Conservation (phyloP, 2,888 invertebrate species). For the Acleris cristana region DNA sequence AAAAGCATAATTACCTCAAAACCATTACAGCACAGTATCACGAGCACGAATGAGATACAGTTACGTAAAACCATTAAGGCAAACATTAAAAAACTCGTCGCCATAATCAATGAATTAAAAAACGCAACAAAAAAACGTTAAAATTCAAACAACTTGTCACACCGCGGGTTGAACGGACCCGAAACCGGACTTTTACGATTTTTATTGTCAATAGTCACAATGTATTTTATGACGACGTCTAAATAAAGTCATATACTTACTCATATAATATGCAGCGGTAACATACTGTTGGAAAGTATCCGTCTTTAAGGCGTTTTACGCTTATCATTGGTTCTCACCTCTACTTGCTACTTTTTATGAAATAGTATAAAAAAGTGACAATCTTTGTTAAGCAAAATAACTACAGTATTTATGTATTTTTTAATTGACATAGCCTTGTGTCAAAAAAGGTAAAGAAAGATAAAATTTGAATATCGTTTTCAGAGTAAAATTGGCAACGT, state of each 20-base stretch:
- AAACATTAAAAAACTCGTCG: constrained; percentile 22
- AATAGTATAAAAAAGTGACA: too few species aligned
- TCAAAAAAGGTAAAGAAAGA: too few species aligned
- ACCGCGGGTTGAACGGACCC: constrained; percentile 30
- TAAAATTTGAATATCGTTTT: too few species aligned
- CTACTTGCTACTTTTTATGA: constrained; percentile 1
- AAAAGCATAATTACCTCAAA: constrained; percentile 5
- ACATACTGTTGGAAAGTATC: constrained; percentile 5
- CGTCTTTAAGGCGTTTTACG: background rate
- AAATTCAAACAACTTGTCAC: constrained; percentile 28
- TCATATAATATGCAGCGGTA: constrained; percentile 5
- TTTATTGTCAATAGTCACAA: constrained; percentile 38
- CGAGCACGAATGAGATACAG: constrained; percentile 19
- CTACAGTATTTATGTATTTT: too few species aligned
- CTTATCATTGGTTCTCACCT: constrained; percentile 16
- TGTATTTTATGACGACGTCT: constrained; percentile 37
- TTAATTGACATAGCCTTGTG: too few species aligned
- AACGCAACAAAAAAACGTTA: constrained; percentile 18
- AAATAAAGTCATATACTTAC: constrained; percentile 23
- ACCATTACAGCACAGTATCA: constrained; percentile 5
- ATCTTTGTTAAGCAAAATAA: too few species aligned
- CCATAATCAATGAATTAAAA: constrained; percentile 37
- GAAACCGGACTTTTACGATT: constrained; percentile 38
- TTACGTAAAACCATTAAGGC: constrained; percentile 31
- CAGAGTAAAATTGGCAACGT: too few species aligned